phyloP scores from a whole-genome alignment of 2,888 invertebrate species.

The Nomada fabriciana region DNA sequence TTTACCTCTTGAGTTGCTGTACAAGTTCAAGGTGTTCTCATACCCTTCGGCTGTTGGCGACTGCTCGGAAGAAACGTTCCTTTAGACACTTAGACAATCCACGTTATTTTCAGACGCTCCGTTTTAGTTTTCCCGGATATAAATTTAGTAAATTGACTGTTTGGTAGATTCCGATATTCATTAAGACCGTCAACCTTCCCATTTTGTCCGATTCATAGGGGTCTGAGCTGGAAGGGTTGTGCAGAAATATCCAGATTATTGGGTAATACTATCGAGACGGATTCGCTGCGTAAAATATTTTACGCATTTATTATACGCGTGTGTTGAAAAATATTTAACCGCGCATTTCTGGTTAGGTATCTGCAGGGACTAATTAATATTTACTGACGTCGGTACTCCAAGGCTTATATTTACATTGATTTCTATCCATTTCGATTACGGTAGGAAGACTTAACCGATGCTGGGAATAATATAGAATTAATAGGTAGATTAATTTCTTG shows the following conservation, averaged over 20 bases:
- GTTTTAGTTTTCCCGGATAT: no score
- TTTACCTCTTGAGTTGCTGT: background rate
- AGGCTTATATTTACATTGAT: background rate
- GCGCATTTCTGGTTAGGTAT: background rate
- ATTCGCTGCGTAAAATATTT: no score
- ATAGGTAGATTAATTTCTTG: background rate
- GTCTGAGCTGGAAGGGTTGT: no score
- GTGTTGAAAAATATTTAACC: background rate
- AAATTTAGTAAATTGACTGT: no score
- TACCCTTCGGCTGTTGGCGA: background rate
- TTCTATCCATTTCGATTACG: background rate
- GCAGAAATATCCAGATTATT: no score
- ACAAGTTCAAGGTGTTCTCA: background rate
- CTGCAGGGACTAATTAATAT: conserved; percentile 1
- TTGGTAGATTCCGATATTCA: no score
- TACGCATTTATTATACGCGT: no score
- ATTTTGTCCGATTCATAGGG: no score
- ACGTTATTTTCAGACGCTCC: no score
- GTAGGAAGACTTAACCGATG: background rate
- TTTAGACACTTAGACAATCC: no score
- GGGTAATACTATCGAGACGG: no score
- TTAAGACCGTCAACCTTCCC: no score
- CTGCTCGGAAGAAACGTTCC: background rate
- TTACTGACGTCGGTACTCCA: background rate
- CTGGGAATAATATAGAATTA: background rate